Percentiles rank a stretch among this genome's conserved stretches.
Conservation (phyloP, 2,888 invertebrate species). For the Synergus umbraculus region DNA sequence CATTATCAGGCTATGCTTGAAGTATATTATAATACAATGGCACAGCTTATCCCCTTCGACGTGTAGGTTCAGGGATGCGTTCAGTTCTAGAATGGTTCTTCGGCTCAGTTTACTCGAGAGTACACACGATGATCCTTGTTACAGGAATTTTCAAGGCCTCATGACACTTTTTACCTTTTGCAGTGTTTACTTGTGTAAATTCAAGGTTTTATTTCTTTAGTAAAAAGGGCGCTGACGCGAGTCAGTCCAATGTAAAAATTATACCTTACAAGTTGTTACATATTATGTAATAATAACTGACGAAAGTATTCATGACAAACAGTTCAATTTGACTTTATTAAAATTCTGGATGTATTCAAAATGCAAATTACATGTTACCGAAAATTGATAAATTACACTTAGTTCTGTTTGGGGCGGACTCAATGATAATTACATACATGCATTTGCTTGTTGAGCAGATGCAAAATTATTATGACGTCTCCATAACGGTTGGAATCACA, state of each 20-base stretch:
- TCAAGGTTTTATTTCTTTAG: neutral
- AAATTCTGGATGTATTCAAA: neutral
- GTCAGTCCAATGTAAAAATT: neutral
- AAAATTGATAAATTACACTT: constrained; percentile 23
- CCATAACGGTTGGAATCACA: constrained; percentile 23
- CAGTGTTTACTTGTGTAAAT: constrained; percentile 4
- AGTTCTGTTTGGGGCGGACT: neutral
- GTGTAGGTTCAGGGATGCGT: constrained; percentile 27
- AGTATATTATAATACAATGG: constrained; percentile 73
- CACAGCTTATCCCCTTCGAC: constrained; percentile 49
- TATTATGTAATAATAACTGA: neutral
- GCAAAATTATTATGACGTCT: constrained; percentile 20
- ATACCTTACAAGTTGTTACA: neutral
- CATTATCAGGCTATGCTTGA: constrained; percentile 68
- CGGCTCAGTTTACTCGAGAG: neutral
- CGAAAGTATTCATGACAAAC: too few species aligned
- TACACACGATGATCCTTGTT: constrained; percentile 31
- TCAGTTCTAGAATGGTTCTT: constrained; percentile 20
- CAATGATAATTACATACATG: neutral
- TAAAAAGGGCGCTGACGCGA: neutral
- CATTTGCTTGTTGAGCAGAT: constrained; percentile 15
- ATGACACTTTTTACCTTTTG: constrained; percentile 15
- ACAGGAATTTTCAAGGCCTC: constrained; percentile 27
- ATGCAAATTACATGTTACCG: neutral
- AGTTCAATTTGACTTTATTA: too few species aligned